These are phyloP conservation scores for Salarias fasciatus DNA, from an alignment of 2,797 vertebrate genomes.

Conservation along the genomic window DNA sequence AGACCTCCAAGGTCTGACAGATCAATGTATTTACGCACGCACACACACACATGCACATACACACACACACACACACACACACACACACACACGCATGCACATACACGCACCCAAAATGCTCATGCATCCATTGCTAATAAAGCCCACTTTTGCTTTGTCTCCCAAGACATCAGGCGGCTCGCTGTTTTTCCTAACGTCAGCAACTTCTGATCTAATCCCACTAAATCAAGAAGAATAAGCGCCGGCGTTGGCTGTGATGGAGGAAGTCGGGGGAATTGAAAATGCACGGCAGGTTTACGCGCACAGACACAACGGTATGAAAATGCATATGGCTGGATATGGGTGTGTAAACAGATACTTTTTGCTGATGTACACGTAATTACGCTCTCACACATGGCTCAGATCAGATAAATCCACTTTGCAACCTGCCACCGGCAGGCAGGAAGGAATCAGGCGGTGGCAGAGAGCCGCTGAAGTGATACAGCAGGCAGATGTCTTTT, in stretches of 20 bases:
- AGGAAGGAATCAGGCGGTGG: constrained; percentile 46
- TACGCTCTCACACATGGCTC: constrained; percentile 42
- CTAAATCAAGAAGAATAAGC: constrained; percentile 73
- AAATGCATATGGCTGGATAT: constrained; percentile 26
- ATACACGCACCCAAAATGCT: constrained; percentile 7
- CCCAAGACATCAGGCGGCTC: constrained; percentile 38
- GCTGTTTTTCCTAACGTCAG: constrained; percentile 57
- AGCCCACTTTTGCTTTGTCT: constrained; percentile 51
- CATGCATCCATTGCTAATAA: constrained; percentile 47
- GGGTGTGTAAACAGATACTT: constrained; percentile 41
- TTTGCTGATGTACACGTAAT: constrained; percentile 42
- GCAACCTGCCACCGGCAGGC: constrained; percentile 45
- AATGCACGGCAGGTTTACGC: constrained; percentile 1
- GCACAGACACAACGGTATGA: not conserved
- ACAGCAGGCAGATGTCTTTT: constrained; percentile 45
- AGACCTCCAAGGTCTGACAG: not conserved
- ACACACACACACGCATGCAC: constrained; percentile 16
- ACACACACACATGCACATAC: constrained; percentile 13
- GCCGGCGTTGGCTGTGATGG: constrained; percentile 53
- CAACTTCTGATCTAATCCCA: constrained; percentile 63
- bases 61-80: not conserved
- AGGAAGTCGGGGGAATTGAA: constrained; percentile 38
- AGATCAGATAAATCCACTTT: constrained; percentile 57
- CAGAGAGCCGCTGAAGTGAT: constrained; percentile 33
- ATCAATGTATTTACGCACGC: constrained; percentile 5